Evolutionary conservation across 2,113 vertebrate genomes (phyloP), one percentile per base, ranked within the genome.

Genomic region (Petrocephalus microphthalmus): DNA sequence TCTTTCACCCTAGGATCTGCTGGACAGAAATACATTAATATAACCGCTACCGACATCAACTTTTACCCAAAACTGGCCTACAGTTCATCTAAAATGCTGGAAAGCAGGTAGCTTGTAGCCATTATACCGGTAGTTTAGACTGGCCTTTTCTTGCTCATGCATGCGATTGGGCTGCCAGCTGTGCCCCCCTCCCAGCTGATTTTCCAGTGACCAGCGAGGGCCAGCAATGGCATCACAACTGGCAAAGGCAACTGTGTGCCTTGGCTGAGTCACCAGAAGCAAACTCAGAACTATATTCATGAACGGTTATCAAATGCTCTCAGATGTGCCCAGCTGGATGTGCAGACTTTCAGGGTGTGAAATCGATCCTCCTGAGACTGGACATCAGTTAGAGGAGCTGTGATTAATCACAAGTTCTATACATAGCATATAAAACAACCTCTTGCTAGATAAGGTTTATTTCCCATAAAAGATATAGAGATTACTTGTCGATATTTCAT

Each of bases 361-460:
- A 89, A 91, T 85, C 81, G 22, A 86, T 53, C 67, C 91, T 85
- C 88, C 91, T 81, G 88, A 71, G 17, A 71, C 57, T 89, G 86
- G 52, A 90, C 88, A 89, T 47, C 57, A 84, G n/a, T 6, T 53
- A 84, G 49, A 51, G 29, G n/a, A 29, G 49, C 17, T 53, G 20
- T 84, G 83, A 25, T 67, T 67, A 67, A 67, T 67, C 60, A 64
- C n/a, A 64, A 64, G 57, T 64, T 25, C n/a, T 64, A 64, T 64
- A 67, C 60, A 67, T 13, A 29, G 60, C 60, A 29, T 29, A 25
- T 67, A 13, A 67, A 13, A 67, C 60, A 67, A 67, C 60, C 60
- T 49, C 47, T 67, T 2, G n/a, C 2, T 10, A 67, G n/a, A 67
- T 67, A 67, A 67, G n/a, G n/a, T 13, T 29, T 67, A 67, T 67